Conservation (phyloP, 2,797 vertebrate genomes). For the Argyrosomus regius region DNA sequence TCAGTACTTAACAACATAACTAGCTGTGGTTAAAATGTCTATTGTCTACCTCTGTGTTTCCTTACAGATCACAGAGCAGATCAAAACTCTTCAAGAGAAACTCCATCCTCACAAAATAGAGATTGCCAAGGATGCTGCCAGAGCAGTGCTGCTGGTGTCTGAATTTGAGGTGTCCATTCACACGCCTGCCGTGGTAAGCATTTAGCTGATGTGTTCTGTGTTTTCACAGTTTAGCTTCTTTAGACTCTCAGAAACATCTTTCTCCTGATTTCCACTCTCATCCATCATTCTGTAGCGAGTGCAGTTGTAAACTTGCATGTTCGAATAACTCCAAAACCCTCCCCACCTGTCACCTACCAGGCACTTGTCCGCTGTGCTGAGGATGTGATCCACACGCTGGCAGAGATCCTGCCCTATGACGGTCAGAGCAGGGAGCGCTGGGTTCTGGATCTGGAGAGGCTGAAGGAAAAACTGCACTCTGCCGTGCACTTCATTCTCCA, state of each 20-base stretch:
- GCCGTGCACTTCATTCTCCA: conserved; percentile 67
- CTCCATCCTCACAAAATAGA: conserved; percentile 77
- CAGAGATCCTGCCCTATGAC: conserved; percentile 50
- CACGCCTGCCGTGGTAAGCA: conserved; percentile 82
- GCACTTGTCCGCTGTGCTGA: conserved; percentile 77
- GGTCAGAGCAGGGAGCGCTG: conserved; percentile 63
- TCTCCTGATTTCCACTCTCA: background rate
- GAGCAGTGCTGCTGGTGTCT: conserved; percentile 56
- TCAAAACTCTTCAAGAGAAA: conserved; percentile 72
- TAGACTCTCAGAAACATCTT: background rate
- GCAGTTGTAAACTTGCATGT: background rate
- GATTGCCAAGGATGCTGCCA: conserved; percentile 63
- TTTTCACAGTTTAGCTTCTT: background rate
- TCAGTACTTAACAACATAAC: background rate
- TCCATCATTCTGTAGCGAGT: too few relatives aligned
- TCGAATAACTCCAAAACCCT: background rate
- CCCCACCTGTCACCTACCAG: conserved; percentile 47
- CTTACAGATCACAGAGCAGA: conserved; percentile 79
- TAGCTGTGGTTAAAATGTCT: background rate
- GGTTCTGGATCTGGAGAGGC: conserved; percentile 71
- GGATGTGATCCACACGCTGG: conserved; percentile 70
- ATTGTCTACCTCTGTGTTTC: background rate
- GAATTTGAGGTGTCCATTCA: conserved; percentile 76
- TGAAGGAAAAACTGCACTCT: conserved; percentile 75
- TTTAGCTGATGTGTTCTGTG: too few relatives aligned